Conservation (phyloP, 2,888 invertebrate genomes). For the Tenodera sinensis region DNA sequence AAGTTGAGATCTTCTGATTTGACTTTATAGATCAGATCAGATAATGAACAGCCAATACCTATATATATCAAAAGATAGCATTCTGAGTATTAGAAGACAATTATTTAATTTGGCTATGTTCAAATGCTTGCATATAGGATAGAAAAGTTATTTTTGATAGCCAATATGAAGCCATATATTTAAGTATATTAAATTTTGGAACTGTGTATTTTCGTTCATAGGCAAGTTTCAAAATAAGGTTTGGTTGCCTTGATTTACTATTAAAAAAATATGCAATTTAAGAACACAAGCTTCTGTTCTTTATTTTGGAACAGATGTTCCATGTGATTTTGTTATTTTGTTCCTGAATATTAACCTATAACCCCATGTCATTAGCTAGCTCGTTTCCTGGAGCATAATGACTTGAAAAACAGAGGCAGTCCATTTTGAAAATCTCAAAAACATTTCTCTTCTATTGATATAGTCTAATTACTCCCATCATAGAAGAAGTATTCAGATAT, state of each 20-base stretch:
- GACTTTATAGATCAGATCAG: not conserved
- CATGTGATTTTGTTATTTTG: not conserved
- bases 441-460: not conserved
- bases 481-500: not conserved
- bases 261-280: not conserved
- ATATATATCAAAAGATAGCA: not conserved
- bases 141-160: not conserved
- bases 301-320: not conserved
- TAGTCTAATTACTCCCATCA: not conserved
- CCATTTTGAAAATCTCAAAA: not conserved
- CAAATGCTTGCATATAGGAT: not conserved
- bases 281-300: not conserved
- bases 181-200: not conserved
- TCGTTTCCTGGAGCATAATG: not conserved
- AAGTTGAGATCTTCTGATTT: not conserved
- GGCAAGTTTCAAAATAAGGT: not conserved
- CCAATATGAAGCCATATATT: not conserved
- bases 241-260: not conserved
- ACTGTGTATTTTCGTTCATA: not conserved
- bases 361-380: not conserved
- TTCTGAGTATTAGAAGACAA: not conserved
- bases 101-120: not conserved
- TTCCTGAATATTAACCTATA: not conserved
- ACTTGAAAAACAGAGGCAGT: not conserved
- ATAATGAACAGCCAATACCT: not conserved